Conservation (phyloP, 2,797 vertebrate genomes). For the Clarias pachynema region DNA sequence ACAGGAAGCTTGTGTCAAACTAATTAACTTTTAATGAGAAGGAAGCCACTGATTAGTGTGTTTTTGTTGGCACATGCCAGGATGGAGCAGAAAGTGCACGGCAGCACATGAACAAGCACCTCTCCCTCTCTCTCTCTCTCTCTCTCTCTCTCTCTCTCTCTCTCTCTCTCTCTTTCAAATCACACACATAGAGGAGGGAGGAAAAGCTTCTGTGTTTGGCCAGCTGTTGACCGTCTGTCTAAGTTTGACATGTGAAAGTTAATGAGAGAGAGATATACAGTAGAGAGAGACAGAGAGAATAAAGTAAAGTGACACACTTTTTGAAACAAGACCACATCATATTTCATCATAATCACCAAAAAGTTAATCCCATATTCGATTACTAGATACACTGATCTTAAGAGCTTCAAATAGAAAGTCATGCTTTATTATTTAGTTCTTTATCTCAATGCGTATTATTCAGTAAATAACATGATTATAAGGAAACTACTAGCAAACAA, state of each 20-base stretch:
- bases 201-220: conserved; percentile 41
- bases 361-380: too few relatives aligned
- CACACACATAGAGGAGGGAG: conserved; percentile 7
- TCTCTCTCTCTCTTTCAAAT: background rate
- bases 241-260: background rate
- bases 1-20: conserved; percentile 84
- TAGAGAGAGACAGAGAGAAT: background rate
- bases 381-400: background rate
- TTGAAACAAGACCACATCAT: background rate
- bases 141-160: background rate
- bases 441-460: background rate
- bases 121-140: background rate
- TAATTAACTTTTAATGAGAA: conserved; percentile 90
- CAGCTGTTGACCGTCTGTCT: conserved; percentile 55
- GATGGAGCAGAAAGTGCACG: conserved; percentile 63
- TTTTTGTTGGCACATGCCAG: conserved; percentile 85
- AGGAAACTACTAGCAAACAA: background rate
- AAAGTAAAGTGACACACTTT: background rate
- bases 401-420: background rate
- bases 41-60: conserved; percentile 88
- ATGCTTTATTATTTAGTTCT: background rate
- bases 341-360: background rate
- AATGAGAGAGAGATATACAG: background rate
- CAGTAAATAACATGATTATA: background rate
- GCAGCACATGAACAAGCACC: background rate